Conservation (phyloP, 2,888 invertebrate genomes). For the Agonopterix alstromeriana region DNA sequence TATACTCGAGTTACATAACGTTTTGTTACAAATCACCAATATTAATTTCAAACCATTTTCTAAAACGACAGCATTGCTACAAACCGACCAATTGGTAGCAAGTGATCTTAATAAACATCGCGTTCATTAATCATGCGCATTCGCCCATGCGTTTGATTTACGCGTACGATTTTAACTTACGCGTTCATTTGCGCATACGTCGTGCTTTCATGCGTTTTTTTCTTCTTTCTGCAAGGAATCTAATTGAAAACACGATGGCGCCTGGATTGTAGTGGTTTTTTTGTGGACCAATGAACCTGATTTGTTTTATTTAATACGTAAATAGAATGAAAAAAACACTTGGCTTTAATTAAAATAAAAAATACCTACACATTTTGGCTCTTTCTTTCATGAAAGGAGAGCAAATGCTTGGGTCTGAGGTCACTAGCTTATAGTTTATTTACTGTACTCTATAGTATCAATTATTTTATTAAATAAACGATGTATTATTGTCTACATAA, state of each 20-base stretch:
- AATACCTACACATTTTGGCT: no score
- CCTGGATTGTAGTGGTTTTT: background rate
- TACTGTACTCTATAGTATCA: no score
- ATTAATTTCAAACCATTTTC: no score
- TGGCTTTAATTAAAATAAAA: background rate
- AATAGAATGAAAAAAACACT: background rate
- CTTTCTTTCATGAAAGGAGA: no score
- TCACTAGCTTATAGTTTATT: no score
- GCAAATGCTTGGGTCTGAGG: no score
- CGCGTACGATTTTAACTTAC: slow-evolving; percentile 39
- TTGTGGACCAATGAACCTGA: background rate
- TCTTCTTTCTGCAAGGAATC: background rate
- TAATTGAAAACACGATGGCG: slow-evolving; percentile 4
- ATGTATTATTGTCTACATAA: no score
- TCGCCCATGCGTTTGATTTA: slow-evolving; percentile 47
- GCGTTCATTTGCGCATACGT: slow-evolving; percentile 39
- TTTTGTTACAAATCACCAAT: no score
- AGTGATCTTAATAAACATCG: background rate
- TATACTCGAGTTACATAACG: no score
- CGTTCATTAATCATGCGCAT: slow-evolving; percentile 35
- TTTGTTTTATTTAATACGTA: background rate
- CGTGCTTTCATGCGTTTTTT: background rate
- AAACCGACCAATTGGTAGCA: background rate
- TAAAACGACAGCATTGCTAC: no score
- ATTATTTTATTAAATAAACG: no score